Evolutionary conservation across 2,113 vertebrate species (phyloP).

Genomic region (Clarias macrocephalus): DNA sequence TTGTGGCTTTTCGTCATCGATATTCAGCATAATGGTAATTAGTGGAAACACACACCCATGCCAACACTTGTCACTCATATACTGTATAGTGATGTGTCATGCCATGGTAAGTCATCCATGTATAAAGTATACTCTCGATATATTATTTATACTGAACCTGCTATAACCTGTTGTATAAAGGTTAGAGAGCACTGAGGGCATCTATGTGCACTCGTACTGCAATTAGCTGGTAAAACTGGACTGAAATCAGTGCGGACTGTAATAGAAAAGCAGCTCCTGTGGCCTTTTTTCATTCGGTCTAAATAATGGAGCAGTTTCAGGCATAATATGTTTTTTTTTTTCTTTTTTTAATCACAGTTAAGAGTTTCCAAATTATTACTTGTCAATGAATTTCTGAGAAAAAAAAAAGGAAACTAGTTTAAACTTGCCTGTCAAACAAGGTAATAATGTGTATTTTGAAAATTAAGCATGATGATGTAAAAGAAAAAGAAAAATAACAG

Average conservation of each 20-base stretch:
- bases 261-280: neutral
- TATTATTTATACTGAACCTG: conserved; percentile 7
- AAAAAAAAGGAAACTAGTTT: neutral
- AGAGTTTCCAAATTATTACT: conserved; percentile 20
- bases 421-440: neutral
- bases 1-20: neutral
- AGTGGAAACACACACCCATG: neutral
- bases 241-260: neutral
- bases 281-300: neutral
- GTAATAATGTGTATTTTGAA: neutral
- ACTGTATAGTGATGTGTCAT: neutral
- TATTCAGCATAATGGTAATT: neutral
- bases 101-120: neutral
- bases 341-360: neutral
- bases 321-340: neutral
- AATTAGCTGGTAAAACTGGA: neutral
- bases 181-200: neutral
- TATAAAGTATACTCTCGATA: neutral
- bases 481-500: neutral
- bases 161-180: neutral
- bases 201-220: neutral
- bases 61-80: neutral
- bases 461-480: neutral
- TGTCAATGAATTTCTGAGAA: neutral
- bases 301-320: conserved; percentile 10